Evolutionary conservation across 1,140 invertebrate genomes (phyloP).

Genomic region (Caenorhabditis remanei): DNA sequence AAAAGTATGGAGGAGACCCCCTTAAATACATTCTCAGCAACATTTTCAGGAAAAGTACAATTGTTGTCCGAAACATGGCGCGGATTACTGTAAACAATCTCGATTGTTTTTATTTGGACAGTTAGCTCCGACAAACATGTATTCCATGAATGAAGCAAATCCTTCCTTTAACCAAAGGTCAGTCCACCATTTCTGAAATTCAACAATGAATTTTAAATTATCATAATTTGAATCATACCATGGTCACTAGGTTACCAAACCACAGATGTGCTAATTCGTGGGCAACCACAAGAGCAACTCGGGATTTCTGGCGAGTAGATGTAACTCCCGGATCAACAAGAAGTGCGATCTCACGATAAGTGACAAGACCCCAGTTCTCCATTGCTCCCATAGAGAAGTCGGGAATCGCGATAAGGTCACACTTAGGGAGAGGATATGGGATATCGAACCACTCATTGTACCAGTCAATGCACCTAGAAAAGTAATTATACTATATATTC

Average conservation of each 20-base stretch:
- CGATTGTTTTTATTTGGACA: too few relatives aligned
- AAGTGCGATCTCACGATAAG: slow-evolving; percentile 86
- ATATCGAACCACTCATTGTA: slow-evolving; percentile 89
- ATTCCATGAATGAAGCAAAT: slow-evolving; percentile 80
- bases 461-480: slow-evolving; percentile 83
- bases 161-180: slow-evolving; percentile 81
- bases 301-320: slow-evolving; percentile 79
- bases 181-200: slow-evolving; percentile 80
- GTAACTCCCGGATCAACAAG: slow-evolving; percentile 85
- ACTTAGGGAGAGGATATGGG: slow-evolving; percentile 83
- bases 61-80: slow-evolving; percentile 67
- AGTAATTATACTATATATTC: too few relatives aligned
- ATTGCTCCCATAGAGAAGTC: slow-evolving; percentile 79
- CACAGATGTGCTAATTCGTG: slow-evolving; percentile 89
- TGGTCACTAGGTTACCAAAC: slow-evolving; percentile 77
- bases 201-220: neutral
- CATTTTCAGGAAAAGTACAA: too few relatives aligned
- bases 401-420: slow-evolving; percentile 77
- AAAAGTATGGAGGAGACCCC: slow-evolving; percentile 69
- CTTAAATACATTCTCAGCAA: too few relatives aligned
- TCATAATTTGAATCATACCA: slow-evolving; percentile 65
- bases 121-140: slow-evolving; percentile 79
- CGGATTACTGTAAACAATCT: too few relatives aligned
- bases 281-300: slow-evolving; percentile 85
- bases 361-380: slow-evolving; percentile 91